Evolutionary conservation across 2,888 invertebrate species (phyloP).

Genomic region (Agonum fuliginosum): DNA sequence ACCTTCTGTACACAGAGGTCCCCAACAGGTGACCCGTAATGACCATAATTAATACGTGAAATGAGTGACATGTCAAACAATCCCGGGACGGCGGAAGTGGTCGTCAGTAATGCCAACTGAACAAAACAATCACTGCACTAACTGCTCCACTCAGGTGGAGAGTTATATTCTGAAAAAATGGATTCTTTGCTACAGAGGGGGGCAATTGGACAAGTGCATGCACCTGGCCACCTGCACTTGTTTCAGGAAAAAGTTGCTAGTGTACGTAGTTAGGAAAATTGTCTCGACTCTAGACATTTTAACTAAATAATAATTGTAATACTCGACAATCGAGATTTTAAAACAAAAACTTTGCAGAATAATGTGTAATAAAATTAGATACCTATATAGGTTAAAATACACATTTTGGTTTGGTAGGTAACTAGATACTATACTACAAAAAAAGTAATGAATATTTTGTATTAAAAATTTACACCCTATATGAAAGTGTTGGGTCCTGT

Average conservation of each 20-base stretch:
- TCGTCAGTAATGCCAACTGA: conserved; percentile 53
- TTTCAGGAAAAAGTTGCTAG: background rate
- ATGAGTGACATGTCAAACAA: conserved; percentile 66
- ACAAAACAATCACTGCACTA: conserved; percentile 56
- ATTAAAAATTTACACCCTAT: no score
- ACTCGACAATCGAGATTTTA: no score
- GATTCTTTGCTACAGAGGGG: background rate
- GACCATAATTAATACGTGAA: conserved; percentile 67
- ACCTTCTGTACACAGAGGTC: conserved; percentile 54
- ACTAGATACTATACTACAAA: no score
- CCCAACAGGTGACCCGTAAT: conserved; percentile 65
- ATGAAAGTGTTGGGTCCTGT: no score
- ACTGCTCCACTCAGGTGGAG: conserved; percentile 13
- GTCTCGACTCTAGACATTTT: no score
- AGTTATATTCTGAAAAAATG: background rate
- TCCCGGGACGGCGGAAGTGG: conserved; percentile 64
- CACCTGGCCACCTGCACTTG: background rate
- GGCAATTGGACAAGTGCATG: background rate
- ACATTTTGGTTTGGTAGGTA: no score
- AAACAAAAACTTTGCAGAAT: no score
- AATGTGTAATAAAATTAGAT: no score
- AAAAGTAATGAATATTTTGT: no score
- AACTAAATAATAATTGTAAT: no score
- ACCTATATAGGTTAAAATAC: no score
- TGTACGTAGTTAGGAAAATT: no score